These are phyloP conservation scores for Agrochola lychnidis DNA, from an alignment of 2,888 invertebrate species.

Conservation along the genomic window DNA sequence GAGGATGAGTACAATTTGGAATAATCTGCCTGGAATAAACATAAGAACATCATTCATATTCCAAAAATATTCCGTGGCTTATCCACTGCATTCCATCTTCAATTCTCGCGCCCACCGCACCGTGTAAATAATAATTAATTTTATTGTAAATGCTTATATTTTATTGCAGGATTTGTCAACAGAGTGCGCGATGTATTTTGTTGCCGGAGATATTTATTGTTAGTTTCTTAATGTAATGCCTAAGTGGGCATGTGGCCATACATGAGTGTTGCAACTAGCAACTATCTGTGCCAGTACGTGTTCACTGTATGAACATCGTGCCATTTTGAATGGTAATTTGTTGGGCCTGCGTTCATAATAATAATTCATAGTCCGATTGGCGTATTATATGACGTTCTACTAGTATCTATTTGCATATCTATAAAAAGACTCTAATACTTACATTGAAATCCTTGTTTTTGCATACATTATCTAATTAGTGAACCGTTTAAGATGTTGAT, in stretches of 20 bases:
- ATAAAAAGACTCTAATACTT: constrained; percentile 43
- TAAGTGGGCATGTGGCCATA: constrained; percentile 80
- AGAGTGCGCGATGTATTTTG: constrained; percentile 89
- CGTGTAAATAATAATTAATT: constrained; percentile 91
- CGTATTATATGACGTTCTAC: constrained; percentile 64
- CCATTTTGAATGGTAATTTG: constrained; percentile 76
- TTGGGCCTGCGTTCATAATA: constrained; percentile 70
- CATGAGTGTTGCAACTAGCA: constrained; percentile 71
- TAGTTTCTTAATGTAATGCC: constrained; percentile 85
- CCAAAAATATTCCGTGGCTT: constrained; percentile 57
- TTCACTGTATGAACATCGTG: constrained; percentile 67
- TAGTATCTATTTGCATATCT: constrained; percentile 62
- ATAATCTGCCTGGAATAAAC: constrained; percentile 42
- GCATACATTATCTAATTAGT: constrained; percentile 57
- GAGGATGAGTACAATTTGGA: constrained; percentile 25
- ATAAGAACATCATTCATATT: constrained; percentile 26
- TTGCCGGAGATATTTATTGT: constrained; percentile 88
- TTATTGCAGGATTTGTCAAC: constrained; percentile 91
- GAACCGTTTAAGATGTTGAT: constrained; percentile 14
- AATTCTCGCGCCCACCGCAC: constrained; percentile 84
- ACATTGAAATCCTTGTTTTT: constrained; percentile 43
- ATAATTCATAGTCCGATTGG: constrained; percentile 67
- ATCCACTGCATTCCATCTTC: constrained; percentile 74
- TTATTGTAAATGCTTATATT: constrained; percentile 91
- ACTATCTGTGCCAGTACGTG: constrained; percentile 58